These are phyloP conservation scores for Endomychus coccineus DNA, from an alignment of 2,888 invertebrate genomes.

Conservation along the genomic window DNA sequence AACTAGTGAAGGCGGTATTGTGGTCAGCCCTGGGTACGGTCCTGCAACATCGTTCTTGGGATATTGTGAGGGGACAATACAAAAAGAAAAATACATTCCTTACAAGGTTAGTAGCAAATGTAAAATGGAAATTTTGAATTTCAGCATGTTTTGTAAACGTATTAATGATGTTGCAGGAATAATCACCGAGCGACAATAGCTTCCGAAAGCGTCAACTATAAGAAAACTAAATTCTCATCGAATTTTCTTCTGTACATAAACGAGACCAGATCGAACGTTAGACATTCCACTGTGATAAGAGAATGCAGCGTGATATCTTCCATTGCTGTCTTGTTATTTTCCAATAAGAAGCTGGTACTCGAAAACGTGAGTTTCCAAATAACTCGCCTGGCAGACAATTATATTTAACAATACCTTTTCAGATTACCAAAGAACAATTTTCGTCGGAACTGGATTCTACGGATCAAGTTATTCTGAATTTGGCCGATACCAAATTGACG, in stretches of 20 bases:
- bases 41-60: conserved; percentile 44
- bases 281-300: conserved; percentile 50
- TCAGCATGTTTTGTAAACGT: not conserved
- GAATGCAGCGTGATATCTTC: conserved; percentile 55
- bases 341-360: conserved; percentile 31
- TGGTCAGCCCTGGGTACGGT: conserved; percentile 53
- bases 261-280: conserved; percentile 49
- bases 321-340: conserved; percentile 52
- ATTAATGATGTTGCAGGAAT: conserved; percentile 40
- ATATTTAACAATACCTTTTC: conserved; percentile 3
- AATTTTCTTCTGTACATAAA: conserved; percentile 51
- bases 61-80: conserved; percentile 50
- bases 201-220: conserved; percentile 58
- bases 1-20: conserved; percentile 51
- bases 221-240: conserved; percentile 42
- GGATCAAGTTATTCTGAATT: conserved; percentile 6
- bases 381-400: not conserved
- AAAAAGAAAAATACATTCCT: conserved; percentile 43
- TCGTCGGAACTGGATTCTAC: conserved; percentile 13
- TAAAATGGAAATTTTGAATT: not conserved
- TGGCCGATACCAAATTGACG: conserved; percentile 4
- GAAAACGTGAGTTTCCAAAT: conserved; percentile 27
- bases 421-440: conserved; percentile 13
- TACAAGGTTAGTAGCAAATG: conserved; percentile 45
- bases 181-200: conserved; percentile 52